A percentile compares a stretch with the other conserved stretches of the same genome.
phyloP scores from a whole-genome alignment of 2,113 vertebrate genomes.

The Furnarius figulus region DNA sequence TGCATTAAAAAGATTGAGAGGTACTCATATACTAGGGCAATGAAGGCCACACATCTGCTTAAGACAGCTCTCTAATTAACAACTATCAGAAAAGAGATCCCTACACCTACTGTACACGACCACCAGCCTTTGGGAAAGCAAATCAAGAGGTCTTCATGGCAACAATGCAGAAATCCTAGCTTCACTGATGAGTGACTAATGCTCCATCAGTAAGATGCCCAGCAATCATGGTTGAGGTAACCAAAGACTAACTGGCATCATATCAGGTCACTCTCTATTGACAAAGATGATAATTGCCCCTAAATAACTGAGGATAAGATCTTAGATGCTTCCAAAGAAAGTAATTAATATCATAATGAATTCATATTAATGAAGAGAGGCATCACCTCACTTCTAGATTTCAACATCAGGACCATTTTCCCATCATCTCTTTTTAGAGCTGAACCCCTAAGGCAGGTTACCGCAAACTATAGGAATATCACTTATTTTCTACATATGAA shows the following conservation, averaged over 20 bases:
- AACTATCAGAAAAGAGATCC: neutral
- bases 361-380: neutral
- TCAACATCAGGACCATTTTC: neutral
- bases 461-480: neutral
- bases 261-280: neutral
- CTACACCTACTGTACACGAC: neutral
- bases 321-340: neutral
- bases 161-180: neutral
- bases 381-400: neutral
- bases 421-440: neutral
- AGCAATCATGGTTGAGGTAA: rapidly evolving
- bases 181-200: neutral
- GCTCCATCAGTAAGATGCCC: neutral
- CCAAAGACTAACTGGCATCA: neutral
- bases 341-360: neutral
- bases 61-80: constrained; percentile 44
- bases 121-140: neutral
- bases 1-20: constrained; percentile 66
- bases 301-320: neutral
- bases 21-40: constrained; percentile 38
- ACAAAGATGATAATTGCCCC: neutral
- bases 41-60: constrained; percentile 50
- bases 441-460: neutral
- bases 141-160: neutral
- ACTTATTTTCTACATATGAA: neutral